phyloP scores from a whole-genome alignment of 2,888 invertebrate genomes.

The Automeris io region DNA sequence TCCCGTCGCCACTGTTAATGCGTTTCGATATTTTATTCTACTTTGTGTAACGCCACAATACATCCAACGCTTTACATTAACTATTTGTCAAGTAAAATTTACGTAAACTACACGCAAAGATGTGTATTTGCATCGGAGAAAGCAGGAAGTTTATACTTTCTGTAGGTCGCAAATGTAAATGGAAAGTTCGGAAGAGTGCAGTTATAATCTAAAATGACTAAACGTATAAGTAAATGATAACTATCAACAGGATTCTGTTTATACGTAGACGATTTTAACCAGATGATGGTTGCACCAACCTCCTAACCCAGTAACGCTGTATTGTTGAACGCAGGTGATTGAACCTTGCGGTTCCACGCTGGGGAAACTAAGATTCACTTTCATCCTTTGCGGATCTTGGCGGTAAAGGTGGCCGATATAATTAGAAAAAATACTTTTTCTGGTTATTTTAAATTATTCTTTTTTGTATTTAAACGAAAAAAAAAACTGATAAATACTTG shows the following conservation, averaged over 20 bases:
- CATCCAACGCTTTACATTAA: neutral
- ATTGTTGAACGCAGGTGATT: conserved; percentile 31
- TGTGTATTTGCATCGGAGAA: conserved; percentile 18
- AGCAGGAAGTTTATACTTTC: conserved; percentile 20
- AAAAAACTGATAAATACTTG: too few species aligned
- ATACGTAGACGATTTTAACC: conserved; percentile 3
- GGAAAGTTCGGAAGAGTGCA: neutral
- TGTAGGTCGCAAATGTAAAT: conserved; percentile 1
- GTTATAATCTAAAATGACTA: neutral
- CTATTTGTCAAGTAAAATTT: neutral
- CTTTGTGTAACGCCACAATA: conserved; percentile 4
- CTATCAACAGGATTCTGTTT: neutral
- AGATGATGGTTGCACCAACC: conserved; percentile 42
- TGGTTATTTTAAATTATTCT: too few species aligned
- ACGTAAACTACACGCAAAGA: conserved; percentile 12
- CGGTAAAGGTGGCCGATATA: conserved; percentile 25
- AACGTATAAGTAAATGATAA: neutral
- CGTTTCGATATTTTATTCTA: conserved; percentile 25
- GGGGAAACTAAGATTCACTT: conserved; percentile 55
- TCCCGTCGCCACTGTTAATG: conserved; percentile 23
- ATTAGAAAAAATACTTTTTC: conserved; percentile 2
- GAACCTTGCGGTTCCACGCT: conserved; percentile 43
- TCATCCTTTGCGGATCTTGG: conserved; percentile 53
- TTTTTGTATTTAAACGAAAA: too few species aligned
- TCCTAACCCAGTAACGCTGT: conserved; percentile 58